Evolutionary conservation across 30 jellyfish, hydroid and myxozoan species (phyloP).

Genomic region (Pseudorhiza aurosa): DNA sequence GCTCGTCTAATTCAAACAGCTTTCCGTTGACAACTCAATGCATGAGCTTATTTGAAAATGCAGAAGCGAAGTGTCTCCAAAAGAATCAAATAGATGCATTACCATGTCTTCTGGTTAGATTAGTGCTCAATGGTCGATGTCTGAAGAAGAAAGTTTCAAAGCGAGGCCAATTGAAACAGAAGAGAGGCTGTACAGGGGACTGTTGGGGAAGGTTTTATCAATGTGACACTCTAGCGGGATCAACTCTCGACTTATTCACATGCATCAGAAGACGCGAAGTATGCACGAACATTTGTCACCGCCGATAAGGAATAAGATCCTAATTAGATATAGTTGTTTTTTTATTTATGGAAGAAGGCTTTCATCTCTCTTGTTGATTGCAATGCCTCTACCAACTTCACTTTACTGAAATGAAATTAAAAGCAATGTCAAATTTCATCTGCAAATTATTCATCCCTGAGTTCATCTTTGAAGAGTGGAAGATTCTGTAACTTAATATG

Average conservation of each 20-base stretch:
- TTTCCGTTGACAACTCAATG: background rate
- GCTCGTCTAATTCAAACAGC: background rate
- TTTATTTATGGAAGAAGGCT: too few species aligned
- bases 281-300: constrained; percentile 32
- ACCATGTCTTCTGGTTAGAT: background rate
- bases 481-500: too few species aligned
- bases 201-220: constrained; percentile 56
- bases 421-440: too few species aligned
- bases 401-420: too few species aligned
- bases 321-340: too few species aligned
- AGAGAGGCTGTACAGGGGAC: constrained; percentile 26
- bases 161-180: background rate
- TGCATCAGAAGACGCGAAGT: constrained; percentile 22
- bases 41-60: background rate
- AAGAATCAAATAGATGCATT: background rate
- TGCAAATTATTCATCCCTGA: too few species aligned
- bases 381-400: too few species aligned
- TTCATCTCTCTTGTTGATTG: too few species aligned
- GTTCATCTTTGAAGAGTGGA: too few species aligned
- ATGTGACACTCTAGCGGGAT: constrained; percentile 23
- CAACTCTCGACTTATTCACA: constrained; percentile 1
- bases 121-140: background rate
- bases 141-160: background rate
- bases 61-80: background rate
- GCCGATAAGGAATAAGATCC: too few species aligned